Conservation (phyloP, 2,113 vertebrate genomes). For the Genyomyrus donnyi region DNA sequence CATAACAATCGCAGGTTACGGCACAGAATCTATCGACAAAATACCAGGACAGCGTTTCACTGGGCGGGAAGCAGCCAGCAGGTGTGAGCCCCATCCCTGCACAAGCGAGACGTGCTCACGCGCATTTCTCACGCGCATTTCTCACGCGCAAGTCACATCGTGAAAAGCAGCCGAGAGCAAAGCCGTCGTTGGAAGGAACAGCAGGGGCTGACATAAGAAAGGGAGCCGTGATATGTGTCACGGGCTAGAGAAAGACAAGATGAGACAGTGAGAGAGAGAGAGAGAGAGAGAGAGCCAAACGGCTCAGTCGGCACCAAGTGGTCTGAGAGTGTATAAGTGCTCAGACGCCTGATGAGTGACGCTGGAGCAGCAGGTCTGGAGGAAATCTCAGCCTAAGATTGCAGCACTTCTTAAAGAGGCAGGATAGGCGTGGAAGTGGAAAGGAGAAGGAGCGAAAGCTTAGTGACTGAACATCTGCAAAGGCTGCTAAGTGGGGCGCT, state of each 20-base stretch:
- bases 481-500: not conserved
- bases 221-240: no score
- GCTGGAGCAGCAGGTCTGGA: not conserved
- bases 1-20: not conserved
- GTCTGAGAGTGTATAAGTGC: not conserved
- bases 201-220: not conserved
- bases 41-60: not conserved
- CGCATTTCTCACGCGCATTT: not conserved
- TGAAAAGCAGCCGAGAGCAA: not conserved
- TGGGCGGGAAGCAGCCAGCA: not conserved
- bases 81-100: not conserved
- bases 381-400: not conserved
- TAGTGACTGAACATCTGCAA: not conserved
- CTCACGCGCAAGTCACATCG: not conserved
- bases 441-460: not conserved
- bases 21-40: not conserved
- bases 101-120: no score
- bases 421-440: not conserved
- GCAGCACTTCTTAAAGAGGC: not conserved
- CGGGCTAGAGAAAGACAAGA: no score
- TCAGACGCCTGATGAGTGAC: not conserved
- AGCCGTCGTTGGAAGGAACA: not conserved
- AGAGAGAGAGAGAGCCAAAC: no score
- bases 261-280: not conserved
- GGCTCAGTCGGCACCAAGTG: not conserved